phyloP scores from a whole-genome alignment of 2,888 invertebrate genomes.

The Protodeltote pygarga region DNA sequence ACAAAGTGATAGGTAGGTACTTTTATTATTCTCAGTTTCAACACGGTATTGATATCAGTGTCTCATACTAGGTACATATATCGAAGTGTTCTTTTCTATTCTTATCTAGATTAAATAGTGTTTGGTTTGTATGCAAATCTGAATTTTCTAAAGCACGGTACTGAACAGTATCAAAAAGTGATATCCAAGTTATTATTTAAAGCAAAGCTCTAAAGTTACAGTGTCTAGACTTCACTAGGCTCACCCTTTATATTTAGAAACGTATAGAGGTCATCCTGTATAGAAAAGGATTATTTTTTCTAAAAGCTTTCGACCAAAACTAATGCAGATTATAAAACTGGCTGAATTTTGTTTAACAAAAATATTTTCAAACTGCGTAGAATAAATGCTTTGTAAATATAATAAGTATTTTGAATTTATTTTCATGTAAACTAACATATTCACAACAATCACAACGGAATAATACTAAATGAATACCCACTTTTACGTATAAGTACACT shows the following conservation, averaged over 20 bases:
- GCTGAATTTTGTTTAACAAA: constrained; percentile 13
- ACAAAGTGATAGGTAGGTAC: too few species aligned
- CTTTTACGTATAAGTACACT: too few species aligned
- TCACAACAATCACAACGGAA: too few species aligned
- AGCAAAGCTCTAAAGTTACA: constrained; percentile 32
- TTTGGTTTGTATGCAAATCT: neutral
- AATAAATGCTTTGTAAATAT: constrained; percentile 8
- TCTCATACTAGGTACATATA: neutral
- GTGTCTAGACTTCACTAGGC: constrained; percentile 40
- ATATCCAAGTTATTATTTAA: constrained; percentile 37
- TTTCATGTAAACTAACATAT: neutral
- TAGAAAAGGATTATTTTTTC: constrained; percentile 13
- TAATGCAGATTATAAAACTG: constrained; percentile 1
- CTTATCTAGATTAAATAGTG: neutral
- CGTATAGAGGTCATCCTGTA: constrained; percentile 28
- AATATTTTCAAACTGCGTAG: constrained; percentile 3
- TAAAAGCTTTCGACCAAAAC: constrained; percentile 2
- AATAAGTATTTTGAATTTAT: constrained; percentile 3
- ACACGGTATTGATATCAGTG: too few species aligned
- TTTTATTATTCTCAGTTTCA: too few species aligned
- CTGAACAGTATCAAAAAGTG: constrained; percentile 11
- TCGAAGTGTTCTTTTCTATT: neutral
- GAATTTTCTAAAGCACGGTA: neutral
- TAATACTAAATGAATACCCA: too few species aligned
- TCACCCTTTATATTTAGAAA: constrained; percentile 35